These are phyloP conservation scores for Tupiocoris notatus DNA, from an alignment of 2,888 invertebrate species.

Conservation along the genomic window DNA sequence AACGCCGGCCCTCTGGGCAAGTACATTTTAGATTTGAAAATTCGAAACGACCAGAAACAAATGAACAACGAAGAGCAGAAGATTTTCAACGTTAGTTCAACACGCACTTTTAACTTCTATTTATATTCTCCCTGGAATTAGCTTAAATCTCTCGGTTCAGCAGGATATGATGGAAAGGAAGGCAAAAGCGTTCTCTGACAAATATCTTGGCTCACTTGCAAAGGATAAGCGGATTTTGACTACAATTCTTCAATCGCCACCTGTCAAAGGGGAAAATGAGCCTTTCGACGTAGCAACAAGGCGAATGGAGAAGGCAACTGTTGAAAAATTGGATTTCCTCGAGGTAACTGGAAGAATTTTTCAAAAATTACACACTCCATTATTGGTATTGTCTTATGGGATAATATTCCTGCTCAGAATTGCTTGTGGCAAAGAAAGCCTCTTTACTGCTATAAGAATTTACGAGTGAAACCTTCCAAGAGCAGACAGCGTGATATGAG, in stretches of 20 bases:
- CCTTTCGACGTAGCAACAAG: slow-evolving; percentile 1
- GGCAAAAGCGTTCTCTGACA: slow-evolving; percentile 24
- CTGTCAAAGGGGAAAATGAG: slow-evolving; percentile 20
- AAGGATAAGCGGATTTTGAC: slow-evolving; percentile 18
- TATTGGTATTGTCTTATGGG: neutral
- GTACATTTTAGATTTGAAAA: slow-evolving; percentile 20
- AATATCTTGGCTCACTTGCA: slow-evolving; percentile 19
- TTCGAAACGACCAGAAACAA: neutral
- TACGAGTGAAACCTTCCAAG: slow-evolving; percentile 24
- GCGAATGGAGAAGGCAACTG: slow-evolving; percentile 11
- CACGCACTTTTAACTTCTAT: too few species aligned
- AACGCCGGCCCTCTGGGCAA: slow-evolving; percentile 32
- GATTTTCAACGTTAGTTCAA: slow-evolving; percentile 11
- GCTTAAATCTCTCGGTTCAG: neutral
- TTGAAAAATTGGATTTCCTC: slow-evolving; percentile 26
- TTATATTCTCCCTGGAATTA: neutral
- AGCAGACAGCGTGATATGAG: slow-evolving; percentile 9
- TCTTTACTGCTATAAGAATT: slow-evolving; percentile 23
- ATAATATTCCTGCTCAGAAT: too few species aligned
- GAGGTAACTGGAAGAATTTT: too few species aligned
- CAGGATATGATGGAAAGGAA: slow-evolving; percentile 31
- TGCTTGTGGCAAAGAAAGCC: slow-evolving; percentile 36
- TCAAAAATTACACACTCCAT: neutral
- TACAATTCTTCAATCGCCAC: slow-evolving; percentile 20
- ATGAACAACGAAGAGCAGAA: slow-evolving; percentile 33